These are phyloP conservation scores for Tribolium madens DNA, from an alignment of 1,140 invertebrate genomes.

Conservation along the genomic window DNA sequence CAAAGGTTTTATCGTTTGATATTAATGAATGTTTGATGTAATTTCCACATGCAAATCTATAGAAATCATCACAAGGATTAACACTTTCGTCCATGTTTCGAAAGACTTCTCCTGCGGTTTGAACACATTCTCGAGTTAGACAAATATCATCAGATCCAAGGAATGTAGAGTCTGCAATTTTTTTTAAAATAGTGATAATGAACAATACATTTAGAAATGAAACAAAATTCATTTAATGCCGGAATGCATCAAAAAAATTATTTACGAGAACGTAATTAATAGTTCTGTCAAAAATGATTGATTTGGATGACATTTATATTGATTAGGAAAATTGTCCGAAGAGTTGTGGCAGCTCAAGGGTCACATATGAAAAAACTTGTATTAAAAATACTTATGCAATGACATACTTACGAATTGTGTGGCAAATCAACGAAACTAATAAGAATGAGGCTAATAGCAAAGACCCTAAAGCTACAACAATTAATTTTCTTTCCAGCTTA, in stretches of 20 bases:
- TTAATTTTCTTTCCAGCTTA: constrained; percentile 19
- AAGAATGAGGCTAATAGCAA: constrained; percentile 7
- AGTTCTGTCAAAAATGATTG: constrained; percentile 25
- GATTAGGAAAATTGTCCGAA: constrained; percentile 33
- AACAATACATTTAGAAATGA: constrained; percentile 27
- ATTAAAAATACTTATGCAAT: too few species aligned
- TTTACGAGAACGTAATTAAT: constrained; percentile 18
- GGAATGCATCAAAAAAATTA: constrained; percentile 16
- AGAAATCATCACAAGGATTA: constrained; percentile 91
- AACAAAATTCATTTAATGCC: constrained; percentile 38
- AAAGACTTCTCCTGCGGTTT: constrained; percentile 72
- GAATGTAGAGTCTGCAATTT: constrained; percentile 24
- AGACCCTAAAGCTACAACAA: neutral
- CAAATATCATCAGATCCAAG: constrained; percentile 62
- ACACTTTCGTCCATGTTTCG: constrained; percentile 77
- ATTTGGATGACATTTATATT: constrained; percentile 27
- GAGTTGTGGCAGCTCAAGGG: too few species aligned
- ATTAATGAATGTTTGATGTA: constrained; percentile 76
- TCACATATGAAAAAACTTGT: too few species aligned
- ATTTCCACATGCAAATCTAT: constrained; percentile 80
- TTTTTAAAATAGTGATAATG: neutral
- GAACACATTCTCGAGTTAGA: constrained; percentile 71
- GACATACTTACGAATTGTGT: constrained; percentile 16
- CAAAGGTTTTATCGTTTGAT: constrained; percentile 79
- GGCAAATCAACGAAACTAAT: constrained; percentile 13